These are phyloP conservation scores for Drosophila prolongata DNA, from an alignment of 2,888 invertebrate species.

Conservation along the genomic window DNA sequence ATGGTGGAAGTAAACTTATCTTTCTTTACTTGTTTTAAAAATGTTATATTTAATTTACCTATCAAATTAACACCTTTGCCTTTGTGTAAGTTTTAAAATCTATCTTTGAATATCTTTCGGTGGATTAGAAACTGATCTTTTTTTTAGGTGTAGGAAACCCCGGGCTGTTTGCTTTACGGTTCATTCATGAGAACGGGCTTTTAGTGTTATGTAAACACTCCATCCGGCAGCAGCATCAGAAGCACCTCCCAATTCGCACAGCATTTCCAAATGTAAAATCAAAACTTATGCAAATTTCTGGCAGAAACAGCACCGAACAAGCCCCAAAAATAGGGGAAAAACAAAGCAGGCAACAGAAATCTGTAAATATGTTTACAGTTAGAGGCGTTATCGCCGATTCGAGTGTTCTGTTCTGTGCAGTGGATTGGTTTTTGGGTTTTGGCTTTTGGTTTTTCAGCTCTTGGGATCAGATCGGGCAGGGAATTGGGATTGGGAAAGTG, in stretches of 20 bases:
- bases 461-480: slow-evolving; percentile 55
- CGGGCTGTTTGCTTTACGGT: slow-evolving; percentile 75
- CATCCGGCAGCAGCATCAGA: slow-evolving; percentile 16
- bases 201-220: slow-evolving; percentile 78
- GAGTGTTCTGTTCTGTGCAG: slow-evolving; percentile 37
- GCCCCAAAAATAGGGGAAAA: slow-evolving; percentile 31
- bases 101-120: not conserved
- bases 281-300: slow-evolving; percentile 73
- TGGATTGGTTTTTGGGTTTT: slow-evolving; percentile 25
- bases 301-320: slow-evolving; percentile 41
- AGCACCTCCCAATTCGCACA: slow-evolving; percentile 56
- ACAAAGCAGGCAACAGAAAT: slow-evolving; percentile 43
- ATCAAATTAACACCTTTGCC: no score
- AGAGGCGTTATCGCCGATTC: slow-evolving; percentile 68
- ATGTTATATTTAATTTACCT: no score
- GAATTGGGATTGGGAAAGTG: slow-evolving; percentile 68
- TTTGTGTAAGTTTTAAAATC: no score
- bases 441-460: not conserved
- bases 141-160: slow-evolving; percentile 26
- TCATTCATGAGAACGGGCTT: slow-evolving; percentile 67
- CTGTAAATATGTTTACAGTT: slow-evolving; percentile 75
- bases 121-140: not conserved
- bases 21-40: no score
- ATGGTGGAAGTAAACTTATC: no score
- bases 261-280: slow-evolving; percentile 56